Percentiles rank a stretch among this genome's conserved stretches.
These are phyloP conservation scores for Oreochromis grahami DNA, from an alignment of 2,797 vertebrate genomes.

Conservation along the genomic window DNA sequence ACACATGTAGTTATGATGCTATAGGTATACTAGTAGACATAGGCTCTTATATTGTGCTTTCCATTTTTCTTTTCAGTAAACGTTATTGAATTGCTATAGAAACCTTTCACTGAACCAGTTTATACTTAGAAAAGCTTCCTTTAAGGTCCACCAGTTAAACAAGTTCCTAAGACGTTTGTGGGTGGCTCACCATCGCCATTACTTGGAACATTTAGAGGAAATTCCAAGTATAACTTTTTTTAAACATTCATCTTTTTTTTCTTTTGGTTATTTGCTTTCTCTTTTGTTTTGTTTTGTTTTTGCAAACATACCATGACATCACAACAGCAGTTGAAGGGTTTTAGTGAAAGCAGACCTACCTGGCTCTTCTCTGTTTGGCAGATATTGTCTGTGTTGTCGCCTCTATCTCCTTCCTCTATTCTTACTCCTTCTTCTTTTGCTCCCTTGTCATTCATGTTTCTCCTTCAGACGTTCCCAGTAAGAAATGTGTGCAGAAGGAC, in stretches of 20 bases:
- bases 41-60: neutral
- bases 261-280: neutral
- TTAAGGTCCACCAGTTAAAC: neutral
- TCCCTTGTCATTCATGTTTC: neutral
- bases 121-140: neutral
- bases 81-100: neutral
- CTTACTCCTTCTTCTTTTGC: neutral
- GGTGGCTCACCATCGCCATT: neutral
- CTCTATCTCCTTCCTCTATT: neutral
- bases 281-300: neutral
- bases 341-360: neutral
- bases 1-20: neutral
- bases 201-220: neutral
- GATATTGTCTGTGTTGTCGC: neutral
- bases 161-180: neutral
- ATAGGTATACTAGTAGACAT: neutral
- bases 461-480: neutral
- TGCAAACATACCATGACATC: neutral
- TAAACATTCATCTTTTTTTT: neutral
- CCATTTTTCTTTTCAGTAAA: neutral
- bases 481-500: neutral
- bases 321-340: neutral
- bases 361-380: neutral
- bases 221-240: neutral
- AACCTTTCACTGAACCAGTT: neutral